Evolutionary conservation across 2,797 vertebrate species (phyloP), one percentile per base, ranked within the genome.

Genomic region (Selene dorsalis): DNA sequence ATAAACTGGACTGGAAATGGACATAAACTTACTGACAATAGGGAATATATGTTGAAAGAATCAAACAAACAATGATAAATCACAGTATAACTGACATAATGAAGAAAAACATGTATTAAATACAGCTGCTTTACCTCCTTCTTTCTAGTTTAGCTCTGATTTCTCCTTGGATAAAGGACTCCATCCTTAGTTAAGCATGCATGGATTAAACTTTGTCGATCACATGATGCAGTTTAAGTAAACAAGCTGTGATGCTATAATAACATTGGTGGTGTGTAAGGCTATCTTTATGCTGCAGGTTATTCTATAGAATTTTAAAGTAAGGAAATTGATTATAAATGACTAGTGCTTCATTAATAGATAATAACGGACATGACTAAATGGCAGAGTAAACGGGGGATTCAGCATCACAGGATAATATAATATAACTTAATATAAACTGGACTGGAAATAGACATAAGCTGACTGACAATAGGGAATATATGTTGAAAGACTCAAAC

Each of bases 201-300:
- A 62, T 63, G 77, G 83, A 89, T 90, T 86, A 87, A 81, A 86
- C 56, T 12, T 14, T 81, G 84, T 87, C 89, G 89, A 82, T 89
- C 83, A 87, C 77, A 70, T 76, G 75, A 84, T 77, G 80, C 72
- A 73, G 69, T 85, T 67, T 63, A 58, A 78, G 73, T 76, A 86
- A 88, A 84, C 79, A 89, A 73, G 74, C 64, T 67, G 43, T 58
- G 63, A 72, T 73, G 35, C 43, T 8, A 38, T 39, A 70, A 77
- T 77, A 84, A 81, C 70, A 50, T 16, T 71, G 58, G 60, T 11
- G 24, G 24, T 69, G 53, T 53, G 28, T 32, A n/a, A 60, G 22
- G 39, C 60, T 77, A 77, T 81, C 72, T 84, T 69, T 69, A 26
- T 30, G 77, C 68, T 63, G 79, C 79, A 68, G 77, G 69, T 69